phyloP scores from a whole-genome alignment of 2,797 vertebrate genomes.

The Gymnothorax javanicus region DNA sequence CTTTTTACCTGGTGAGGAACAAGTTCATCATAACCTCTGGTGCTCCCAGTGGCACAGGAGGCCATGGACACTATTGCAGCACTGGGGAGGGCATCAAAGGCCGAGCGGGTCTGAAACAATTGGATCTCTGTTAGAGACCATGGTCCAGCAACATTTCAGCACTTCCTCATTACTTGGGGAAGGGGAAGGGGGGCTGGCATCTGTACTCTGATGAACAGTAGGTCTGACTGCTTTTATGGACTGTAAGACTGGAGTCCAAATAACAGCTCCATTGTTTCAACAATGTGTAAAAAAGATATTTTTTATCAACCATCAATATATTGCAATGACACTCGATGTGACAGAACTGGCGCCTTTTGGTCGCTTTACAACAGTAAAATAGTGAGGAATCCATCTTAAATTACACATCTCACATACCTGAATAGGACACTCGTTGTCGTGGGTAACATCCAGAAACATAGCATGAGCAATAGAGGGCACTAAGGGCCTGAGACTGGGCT shows the following conservation, averaged over 20 bases:
- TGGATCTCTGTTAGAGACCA: not conserved
- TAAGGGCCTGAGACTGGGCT: slow-evolving; percentile 88
- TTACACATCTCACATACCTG: slow-evolving; percentile 70
- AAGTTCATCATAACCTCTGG: slow-evolving; percentile 94
- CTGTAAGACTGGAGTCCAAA: not conserved
- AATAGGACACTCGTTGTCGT: slow-evolving; percentile 95
- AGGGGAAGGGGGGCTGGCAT: not conserved
- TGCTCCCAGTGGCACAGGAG: slow-evolving; percentile 91
- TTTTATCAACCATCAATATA: not conserved
- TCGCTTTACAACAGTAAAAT: not conserved
- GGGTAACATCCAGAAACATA: slow-evolving; percentile 93
- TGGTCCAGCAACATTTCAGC: not conserved
- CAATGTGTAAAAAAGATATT: not conserved
- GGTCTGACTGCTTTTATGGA: not conserved
- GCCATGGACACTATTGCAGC: slow-evolving; percentile 93
- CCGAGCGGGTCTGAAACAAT: slow-evolving; percentile 71
- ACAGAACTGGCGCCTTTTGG: not conserved
- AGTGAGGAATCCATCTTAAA: not conserved
- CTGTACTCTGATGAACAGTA: not conserved
- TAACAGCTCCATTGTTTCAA: not conserved
- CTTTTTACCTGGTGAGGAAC: slow-evolving; percentile 89
- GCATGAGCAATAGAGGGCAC: slow-evolving; percentile 90
- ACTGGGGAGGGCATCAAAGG: slow-evolving; percentile 88
- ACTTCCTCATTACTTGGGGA: not conserved
- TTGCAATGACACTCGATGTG: not conserved